Percentiles rank a stretch among this genome's conserved stretches.
These are phyloP conservation scores for Cryptus viduatorius DNA, from an alignment of 2,888 invertebrate species.

Conservation along the genomic window DNA sequence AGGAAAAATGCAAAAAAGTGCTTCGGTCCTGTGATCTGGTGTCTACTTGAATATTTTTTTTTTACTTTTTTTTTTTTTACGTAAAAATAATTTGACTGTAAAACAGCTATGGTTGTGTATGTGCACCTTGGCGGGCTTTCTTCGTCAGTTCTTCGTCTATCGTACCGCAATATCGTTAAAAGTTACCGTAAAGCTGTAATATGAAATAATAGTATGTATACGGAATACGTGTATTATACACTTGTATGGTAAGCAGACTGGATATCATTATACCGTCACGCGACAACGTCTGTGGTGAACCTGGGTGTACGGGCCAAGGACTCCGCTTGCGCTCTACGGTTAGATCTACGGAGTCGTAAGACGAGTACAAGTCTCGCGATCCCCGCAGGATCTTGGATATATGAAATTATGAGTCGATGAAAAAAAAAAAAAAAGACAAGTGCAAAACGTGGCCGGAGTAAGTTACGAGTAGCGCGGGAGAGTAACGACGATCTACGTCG, in stretches of 20 bases:
- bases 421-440: conserved; percentile 21
- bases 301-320: conserved; percentile 65
- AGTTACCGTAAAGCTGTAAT: conserved; percentile 2
- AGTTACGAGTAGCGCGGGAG: conserved; percentile 43
- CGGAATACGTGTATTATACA: conserved; percentile 21
- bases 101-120: conserved; percentile 15
- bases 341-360: conserved; percentile 54
- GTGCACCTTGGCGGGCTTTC: conserved; percentile 40
- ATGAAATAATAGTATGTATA: conserved; percentile 17
- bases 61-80: background rate
- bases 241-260: conserved; percentile 43
- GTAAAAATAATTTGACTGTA: background rate
- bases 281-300: conserved; percentile 67
- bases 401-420: background rate
- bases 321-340: conserved; percentile 40
- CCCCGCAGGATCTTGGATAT: conserved; percentile 27
- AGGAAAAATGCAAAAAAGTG: conserved; percentile 36
- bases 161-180: conserved; percentile 1
- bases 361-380: conserved; percentile 43
- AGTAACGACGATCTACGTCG: conserved; percentile 26
- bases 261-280: conserved; percentile 66
- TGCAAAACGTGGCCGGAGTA: conserved; percentile 21
- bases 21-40: conserved; percentile 42
- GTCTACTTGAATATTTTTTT: conserved; percentile 6
- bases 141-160: conserved; percentile 18